A percentile compares a stretch with the other conserved stretches of the same genome.
Evolutionary conservation across 2,113 vertebrate species (phyloP).

Genomic region (Charina bottae): DNA sequence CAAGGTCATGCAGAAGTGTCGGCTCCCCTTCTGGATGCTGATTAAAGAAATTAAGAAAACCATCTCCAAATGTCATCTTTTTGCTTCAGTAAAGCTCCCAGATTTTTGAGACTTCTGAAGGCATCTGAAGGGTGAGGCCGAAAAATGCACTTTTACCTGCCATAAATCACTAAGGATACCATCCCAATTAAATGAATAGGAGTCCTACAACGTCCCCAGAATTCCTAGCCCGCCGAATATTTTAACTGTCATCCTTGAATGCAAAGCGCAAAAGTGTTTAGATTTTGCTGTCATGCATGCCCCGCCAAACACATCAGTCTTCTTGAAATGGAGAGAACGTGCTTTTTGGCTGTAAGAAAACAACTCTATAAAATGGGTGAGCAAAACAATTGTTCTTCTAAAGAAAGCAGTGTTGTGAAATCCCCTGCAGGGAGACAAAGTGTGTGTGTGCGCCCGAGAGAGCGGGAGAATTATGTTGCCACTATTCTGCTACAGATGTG

Average conservation of each 20-base stretch:
- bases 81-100: too few relatives aligned
- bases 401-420: slow-evolving; percentile 54
- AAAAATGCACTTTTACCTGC: too few relatives aligned
- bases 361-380: slow-evolving; percentile 54
- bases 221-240: neutral
- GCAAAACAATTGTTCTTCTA: slow-evolving; percentile 56
- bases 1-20: too few relatives aligned
- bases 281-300: slow-evolving; percentile 16
- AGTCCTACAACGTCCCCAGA: too few relatives aligned
- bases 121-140: too few relatives aligned
- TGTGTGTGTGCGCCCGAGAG: neutral
- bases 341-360: slow-evolving; percentile 66
- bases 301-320: slow-evolving; percentile 66
- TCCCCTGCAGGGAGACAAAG: slow-evolving; percentile 16
- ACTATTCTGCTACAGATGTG: slow-evolving; percentile 53
- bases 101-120: too few relatives aligned
- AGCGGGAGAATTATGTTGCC: slow-evolving; percentile 33
- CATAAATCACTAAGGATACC: too few relatives aligned
- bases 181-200: too few relatives aligned
- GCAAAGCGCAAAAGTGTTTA: neutral
- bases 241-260: neutral
- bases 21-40: too few relatives aligned
- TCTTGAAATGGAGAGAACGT: slow-evolving; percentile 59
- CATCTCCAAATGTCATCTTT: too few relatives aligned
- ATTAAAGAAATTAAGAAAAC: too few relatives aligned